Evolutionary conservation across 1,140 invertebrate species (phyloP).

Genomic region (Radopholus similis): DNA sequence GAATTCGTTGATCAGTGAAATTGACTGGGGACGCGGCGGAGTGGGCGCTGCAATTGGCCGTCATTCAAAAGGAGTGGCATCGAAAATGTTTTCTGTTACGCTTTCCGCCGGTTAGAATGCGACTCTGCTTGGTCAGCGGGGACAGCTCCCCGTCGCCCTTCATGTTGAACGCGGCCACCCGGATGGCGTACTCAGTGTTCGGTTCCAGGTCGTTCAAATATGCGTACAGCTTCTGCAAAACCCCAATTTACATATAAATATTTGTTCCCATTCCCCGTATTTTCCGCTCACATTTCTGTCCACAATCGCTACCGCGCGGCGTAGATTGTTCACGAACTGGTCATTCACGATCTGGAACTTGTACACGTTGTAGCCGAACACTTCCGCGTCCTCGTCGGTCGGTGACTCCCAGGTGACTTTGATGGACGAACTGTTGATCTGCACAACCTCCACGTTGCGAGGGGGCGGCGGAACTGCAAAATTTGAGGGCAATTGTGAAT

Average conservation of each 20-base stretch:
- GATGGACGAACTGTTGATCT: constrained; percentile 51
- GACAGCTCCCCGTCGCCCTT: constrained; percentile 54
- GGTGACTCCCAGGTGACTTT: constrained; percentile 55
- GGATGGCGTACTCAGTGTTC: constrained; percentile 89
- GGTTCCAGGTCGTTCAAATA: constrained; percentile 89
- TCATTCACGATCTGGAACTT: constrained; percentile 49
- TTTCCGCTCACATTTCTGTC: constrained; percentile 41
- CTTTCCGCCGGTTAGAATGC: constrained; percentile 54
- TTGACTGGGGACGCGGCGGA: constrained; percentile 50
- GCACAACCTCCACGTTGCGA: constrained; percentile 46
- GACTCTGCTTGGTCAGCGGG: constrained; percentile 23
- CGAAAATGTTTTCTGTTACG: constrained; percentile 43
- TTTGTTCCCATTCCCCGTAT: too few species aligned
- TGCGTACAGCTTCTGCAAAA: constrained; percentile 59
- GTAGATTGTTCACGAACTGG: constrained; percentile 25
- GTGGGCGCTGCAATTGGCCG: constrained; percentile 42
- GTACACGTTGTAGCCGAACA: constrained; percentile 56
- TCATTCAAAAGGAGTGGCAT: not conserved
- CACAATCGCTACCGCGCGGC: constrained; percentile 37
- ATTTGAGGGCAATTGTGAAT: not conserved
- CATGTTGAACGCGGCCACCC: constrained; percentile 78
- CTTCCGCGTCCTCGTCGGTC: constrained; percentile 32
- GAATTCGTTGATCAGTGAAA: constrained; percentile 44
- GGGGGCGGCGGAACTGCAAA: constrained; percentile 57
- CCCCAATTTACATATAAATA: constrained; percentile 4